Base-by-base conservation (phyloP, 2,113 vertebrate species). In the Gavia stellata region DNA sequence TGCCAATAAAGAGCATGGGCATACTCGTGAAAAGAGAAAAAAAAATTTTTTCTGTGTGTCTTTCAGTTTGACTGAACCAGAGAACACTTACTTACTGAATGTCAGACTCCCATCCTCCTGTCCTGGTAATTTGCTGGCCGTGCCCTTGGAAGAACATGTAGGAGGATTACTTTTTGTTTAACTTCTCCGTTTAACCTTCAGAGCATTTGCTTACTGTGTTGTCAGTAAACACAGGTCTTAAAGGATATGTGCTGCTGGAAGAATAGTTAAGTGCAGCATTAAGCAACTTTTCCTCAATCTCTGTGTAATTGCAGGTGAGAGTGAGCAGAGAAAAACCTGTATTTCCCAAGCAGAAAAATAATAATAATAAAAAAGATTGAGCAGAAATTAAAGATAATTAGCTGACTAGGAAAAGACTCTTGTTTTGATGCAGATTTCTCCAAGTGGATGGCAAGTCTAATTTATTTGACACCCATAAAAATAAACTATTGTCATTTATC, bases 131-230 rank as follows among this genome's bases (percentile, higher is more conserved):
- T 65, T 88, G 44, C 80, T 65, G 52, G 24, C 58, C 45, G 17
- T 85, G 58, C 7, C 78, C 89, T 89, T 94, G 84, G 66, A 95
- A 96, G 49, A 91, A 90, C 13, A 6, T 7, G 70, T 77, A 85
- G 91, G 83, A 96, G 86, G 83, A 94, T 94, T 94, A 82, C 16
- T 61, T 95, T 90, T 90, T 90, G 85, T 95, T 92, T 95, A 83
- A 81, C 72, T 88, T 94, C 73, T 84, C 78, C 1, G 17, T 40
- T 95, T 97, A 94, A 94, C 86, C 94, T 92, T 95, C 91, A 94
- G 70, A 87, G 58, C 25, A 58, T 92, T 94, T 95, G 34, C 74
- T 85, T 77, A 81, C 90, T 79, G 40, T 63, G 44, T 33, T 94
- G 44, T 91, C 66, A 82, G 83, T 81, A 95, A 92, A 89, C 66